Evolutionary conservation across 2,888 invertebrate species (phyloP).

Genomic region (Drosophila ezoana): DNA sequence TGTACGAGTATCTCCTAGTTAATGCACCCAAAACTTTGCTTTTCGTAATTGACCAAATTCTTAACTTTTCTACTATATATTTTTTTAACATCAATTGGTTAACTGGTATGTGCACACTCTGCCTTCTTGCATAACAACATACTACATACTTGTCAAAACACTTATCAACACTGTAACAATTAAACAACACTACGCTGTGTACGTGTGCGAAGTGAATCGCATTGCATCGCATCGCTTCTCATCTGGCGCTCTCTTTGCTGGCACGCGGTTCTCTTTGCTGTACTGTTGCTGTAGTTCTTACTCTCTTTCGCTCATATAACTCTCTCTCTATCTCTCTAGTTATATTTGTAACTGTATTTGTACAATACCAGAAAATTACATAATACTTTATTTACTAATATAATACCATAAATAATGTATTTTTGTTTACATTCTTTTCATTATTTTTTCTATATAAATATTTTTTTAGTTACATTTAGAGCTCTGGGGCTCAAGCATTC

Average conservation of each 20-base stretch:
- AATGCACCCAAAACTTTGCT: conserved; percentile 53
- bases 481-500: conserved; percentile 46
- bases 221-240: conserved; percentile 39
- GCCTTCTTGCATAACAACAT: conserved; percentile 39
- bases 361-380: conserved; percentile 32
- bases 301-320: conserved; percentile 3
- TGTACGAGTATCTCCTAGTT: conserved; percentile 37
- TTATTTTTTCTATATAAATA: conserved; percentile 17
- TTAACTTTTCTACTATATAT: conserved; percentile 4
- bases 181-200: conserved; percentile 26
- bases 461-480: conserved; percentile 60
- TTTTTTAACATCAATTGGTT: conserved; percentile 22
- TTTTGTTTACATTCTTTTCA: conserved; percentile 27
- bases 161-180: conserved; percentile 21
- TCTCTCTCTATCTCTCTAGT: conserved; percentile 20
- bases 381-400: conserved; percentile 39
- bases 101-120: conserved; percentile 30
- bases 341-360: conserved; percentile 33
- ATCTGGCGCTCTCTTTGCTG: conserved; percentile 40
- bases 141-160: not conserved
- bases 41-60: conserved; percentile 19
- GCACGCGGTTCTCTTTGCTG: conserved; percentile 43
- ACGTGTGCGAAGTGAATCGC: conserved; percentile 33
- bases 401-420: conserved; percentile 31
- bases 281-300: conserved; percentile 45